A percentile compares a stretch with the other conserved stretches of the same genome.
Conservation (phyloP, 2,888 invertebrate species). For the Drosophila tripunctata region DNA sequence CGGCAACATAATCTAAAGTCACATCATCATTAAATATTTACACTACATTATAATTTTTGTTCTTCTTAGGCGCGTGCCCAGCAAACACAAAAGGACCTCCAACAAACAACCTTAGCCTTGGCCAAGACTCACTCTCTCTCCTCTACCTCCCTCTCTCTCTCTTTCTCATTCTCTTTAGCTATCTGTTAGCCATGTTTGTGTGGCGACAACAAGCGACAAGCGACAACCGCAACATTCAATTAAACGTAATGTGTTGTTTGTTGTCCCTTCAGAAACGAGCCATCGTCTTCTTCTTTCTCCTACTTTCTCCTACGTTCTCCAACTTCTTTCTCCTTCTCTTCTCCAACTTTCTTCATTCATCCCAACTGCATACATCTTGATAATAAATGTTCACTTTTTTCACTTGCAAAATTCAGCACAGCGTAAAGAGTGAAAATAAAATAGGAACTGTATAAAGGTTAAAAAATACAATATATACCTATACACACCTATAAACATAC, state of each 20-base stretch:
- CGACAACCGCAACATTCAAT: conserved; percentile 76
- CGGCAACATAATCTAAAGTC: conserved; percentile 66
- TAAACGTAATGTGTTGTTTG: conserved; percentile 77
- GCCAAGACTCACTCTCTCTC: too few relatives aligned
- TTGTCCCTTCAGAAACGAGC: conserved; percentile 56
- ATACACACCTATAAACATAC: too few relatives aligned
- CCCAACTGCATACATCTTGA: conserved; percentile 38
- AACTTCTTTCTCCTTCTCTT: background rate
- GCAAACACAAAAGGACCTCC: conserved; percentile 37
- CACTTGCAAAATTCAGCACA: conserved; percentile 57
- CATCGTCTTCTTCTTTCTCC: too few relatives aligned
- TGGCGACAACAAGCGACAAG: conserved; percentile 53
- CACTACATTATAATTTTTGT: conserved; percentile 76
- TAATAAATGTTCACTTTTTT: conserved; percentile 76
- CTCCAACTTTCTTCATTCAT: background rate
- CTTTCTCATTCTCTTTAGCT: background rate
- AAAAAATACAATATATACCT: conserved; percentile 31
- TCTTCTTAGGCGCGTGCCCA: conserved; percentile 54
- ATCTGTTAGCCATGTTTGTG: conserved; percentile 13
- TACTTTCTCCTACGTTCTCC: background rate
- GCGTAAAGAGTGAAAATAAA: conserved; percentile 67
- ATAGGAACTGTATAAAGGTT: conserved; percentile 30
- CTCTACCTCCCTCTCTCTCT: too few relatives aligned
- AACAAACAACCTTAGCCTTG: conserved; percentile 13
- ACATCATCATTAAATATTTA: conserved; percentile 78